Percentiles rank a stretch among this genome's conserved stretches.
Conservation (phyloP, 2,888 invertebrate species). For the Brachylomia viminalis region DNA sequence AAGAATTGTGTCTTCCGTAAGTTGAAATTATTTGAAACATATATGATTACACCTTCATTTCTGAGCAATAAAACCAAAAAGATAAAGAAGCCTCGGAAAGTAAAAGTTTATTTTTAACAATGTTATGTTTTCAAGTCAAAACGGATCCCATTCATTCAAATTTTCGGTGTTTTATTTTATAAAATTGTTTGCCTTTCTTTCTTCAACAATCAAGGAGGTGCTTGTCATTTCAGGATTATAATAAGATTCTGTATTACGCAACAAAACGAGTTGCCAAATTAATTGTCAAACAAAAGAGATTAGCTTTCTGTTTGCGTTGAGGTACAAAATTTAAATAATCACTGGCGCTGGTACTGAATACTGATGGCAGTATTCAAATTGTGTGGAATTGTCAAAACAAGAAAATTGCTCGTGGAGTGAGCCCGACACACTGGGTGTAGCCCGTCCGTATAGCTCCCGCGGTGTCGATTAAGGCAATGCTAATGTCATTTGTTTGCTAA, state of each 20-base stretch:
- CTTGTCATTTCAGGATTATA: conserved; percentile 68
- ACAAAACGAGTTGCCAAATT: conserved; percentile 77
- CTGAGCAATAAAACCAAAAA: conserved; percentile 21
- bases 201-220: conserved; percentile 63
- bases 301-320: conserved; percentile 80
- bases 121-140: conserved; percentile 45
- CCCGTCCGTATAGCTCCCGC: conserved; percentile 77
- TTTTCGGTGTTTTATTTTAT: conserved; percentile 51
- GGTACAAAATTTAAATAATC: conserved; percentile 85
- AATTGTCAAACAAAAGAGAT: conserved; percentile 82
- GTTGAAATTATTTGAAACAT: conserved; percentile 52
- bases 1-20: conserved; percentile 50
- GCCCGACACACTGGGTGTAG: conserved; percentile 70
- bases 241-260: conserved; percentile 69
- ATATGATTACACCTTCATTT: conserved; percentile 48
- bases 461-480: conserved; percentile 87
- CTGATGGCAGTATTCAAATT: conserved; percentile 84
- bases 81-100: conserved; percentile 4
- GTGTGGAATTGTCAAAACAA: conserved; percentile 83
- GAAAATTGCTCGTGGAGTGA: conserved; percentile 80
- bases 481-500: conserved; percentile 87
- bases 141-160: conserved; percentile 48
- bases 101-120: conserved; percentile 43
- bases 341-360: conserved; percentile 79
- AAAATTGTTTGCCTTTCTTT: conserved; percentile 57